Percentiles rank a stretch among this genome's conserved stretches.
Conservation (phyloP, 1,140 invertebrate genomes). For the Proctacanthus coquilletti region DNA sequence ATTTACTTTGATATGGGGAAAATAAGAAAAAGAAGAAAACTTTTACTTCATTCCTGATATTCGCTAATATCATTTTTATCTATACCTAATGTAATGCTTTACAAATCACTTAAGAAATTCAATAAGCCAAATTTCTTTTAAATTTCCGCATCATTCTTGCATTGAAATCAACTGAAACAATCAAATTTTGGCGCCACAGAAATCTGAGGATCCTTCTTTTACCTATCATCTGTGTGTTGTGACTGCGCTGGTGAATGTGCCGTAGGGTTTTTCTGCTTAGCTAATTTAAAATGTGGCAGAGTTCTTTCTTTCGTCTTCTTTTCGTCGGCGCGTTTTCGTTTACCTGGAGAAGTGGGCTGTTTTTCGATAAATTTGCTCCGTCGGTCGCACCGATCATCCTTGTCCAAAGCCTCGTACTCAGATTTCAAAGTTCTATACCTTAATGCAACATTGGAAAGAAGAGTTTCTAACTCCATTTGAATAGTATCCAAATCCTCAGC, state of each 20-base stretch:
- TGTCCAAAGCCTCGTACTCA: slow-evolving; percentile 55
- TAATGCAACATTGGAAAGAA: slow-evolving; percentile 66
- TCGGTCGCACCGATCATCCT: slow-evolving; percentile 43
- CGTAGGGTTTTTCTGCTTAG: slow-evolving; percentile 33
- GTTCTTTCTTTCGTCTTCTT: slow-evolving; percentile 36
- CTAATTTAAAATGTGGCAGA: slow-evolving; percentile 34
- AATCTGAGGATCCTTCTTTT: too few relatives aligned
- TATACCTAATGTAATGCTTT: too few relatives aligned
- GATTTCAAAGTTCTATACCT: slow-evolving; percentile 56
- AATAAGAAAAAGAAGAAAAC: too few relatives aligned
- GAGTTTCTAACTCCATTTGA: slow-evolving; percentile 74
- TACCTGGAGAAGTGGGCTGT: slow-evolving; percentile 22
- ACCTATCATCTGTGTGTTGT: slow-evolving; percentile 35
- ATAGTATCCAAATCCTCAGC: slow-evolving; percentile 75
- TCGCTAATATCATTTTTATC: too few relatives aligned
- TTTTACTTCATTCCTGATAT: too few relatives aligned
- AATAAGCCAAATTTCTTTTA: too few relatives aligned
- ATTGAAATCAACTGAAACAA: too few relatives aligned
- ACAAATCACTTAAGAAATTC: too few relatives aligned
- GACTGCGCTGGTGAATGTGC: slow-evolving; percentile 19
- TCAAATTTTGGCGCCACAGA: too few relatives aligned
- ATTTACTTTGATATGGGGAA: too few relatives aligned
- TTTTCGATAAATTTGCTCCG: slow-evolving; percentile 30
- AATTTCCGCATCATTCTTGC: too few relatives aligned
- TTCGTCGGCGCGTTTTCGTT: slow-evolving; percentile 38